Base-by-base conservation (phyloP, 2,113 vertebrate genomes). In the Callopanchax toddi region DNA sequence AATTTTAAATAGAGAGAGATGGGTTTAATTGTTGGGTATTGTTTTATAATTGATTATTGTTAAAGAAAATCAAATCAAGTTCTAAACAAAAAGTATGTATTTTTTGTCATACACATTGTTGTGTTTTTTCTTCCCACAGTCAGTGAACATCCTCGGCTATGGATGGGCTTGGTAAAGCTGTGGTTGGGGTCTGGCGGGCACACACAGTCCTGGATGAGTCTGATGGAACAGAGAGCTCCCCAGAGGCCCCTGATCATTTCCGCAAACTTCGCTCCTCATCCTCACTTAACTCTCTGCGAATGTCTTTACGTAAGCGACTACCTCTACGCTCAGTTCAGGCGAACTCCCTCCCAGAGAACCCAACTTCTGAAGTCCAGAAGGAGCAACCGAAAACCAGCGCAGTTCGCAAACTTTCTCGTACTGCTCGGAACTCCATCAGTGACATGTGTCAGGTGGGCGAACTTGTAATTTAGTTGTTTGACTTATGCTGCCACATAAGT, bases 231-330 rank as follows among this genome's bases (percentile, higher is more conserved):
- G 89, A 93, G n/a, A 91, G 87, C 45, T 93, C 93, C 3, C 91
- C 91, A 1, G 89, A 91, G 42, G 81, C 71, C 11, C 79, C 91
- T 0, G 88, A 92, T 17, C 85, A 65, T 3, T 82, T 93, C 83
- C 91, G 84, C 12, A 92, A 76, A 60, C 90, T 86, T 9, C 82
- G 82, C n/a, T 83, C 91, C 8, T 85, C 90, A 0, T 88, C 90
- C 17, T 88, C 94, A 3, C 87, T 97, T 5, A 93, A 90, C 39
- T 92, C 93, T 2, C 68, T 97, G 48, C 71, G 93, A 44, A 94
- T 91, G 92, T 93, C 94, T 36, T 81, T 98, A 63, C 90, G 94
- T 26, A 95, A 94, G 53, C 79, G 93, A 44, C 90, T 93, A 17
- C 96, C 95, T 0, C 77, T 98, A 17, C 91, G 92, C 16, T 68